phyloP scores from a whole-genome alignment of 2,797 vertebrate genomes.

The Halcyon smyrnensis region DNA sequence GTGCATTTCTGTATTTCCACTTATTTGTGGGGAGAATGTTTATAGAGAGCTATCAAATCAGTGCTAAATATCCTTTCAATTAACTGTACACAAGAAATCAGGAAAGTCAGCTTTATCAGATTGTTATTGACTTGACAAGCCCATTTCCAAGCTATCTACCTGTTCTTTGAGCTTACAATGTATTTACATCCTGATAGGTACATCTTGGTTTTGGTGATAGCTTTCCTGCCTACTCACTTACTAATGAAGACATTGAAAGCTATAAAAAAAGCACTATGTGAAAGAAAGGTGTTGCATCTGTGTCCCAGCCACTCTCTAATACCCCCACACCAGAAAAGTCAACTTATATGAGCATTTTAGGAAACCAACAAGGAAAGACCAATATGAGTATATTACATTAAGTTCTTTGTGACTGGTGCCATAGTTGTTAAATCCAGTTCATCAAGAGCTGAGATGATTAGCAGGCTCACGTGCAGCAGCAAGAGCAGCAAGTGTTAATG shows the following conservation, averaged over 20 bases:
- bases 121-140: neutral
- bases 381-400: neutral
- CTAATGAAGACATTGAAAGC: neutral
- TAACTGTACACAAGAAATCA: neutral
- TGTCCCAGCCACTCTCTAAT: too few species aligned
- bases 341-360: neutral
- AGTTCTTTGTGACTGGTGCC: neutral
- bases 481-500: neutral
- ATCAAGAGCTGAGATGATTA: neutral
- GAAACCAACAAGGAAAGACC: neutral
- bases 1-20: neutral
- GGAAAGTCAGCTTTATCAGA: neutral
- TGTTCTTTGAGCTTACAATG: neutral
- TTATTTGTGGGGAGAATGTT: neutral
- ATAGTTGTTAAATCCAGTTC: neutral
- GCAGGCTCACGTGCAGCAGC: neutral
- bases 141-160: neutral
- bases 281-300: neutral
- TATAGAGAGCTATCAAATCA: neutral
- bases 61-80: neutral
- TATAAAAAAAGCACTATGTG: rapidly evolving
- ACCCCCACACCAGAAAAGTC: neutral
- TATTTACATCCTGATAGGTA: neutral
- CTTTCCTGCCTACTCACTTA: neutral
- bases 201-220: neutral